Conservation (phyloP, 2,888 invertebrate genomes). For the Nycteola revayana region DNA sequence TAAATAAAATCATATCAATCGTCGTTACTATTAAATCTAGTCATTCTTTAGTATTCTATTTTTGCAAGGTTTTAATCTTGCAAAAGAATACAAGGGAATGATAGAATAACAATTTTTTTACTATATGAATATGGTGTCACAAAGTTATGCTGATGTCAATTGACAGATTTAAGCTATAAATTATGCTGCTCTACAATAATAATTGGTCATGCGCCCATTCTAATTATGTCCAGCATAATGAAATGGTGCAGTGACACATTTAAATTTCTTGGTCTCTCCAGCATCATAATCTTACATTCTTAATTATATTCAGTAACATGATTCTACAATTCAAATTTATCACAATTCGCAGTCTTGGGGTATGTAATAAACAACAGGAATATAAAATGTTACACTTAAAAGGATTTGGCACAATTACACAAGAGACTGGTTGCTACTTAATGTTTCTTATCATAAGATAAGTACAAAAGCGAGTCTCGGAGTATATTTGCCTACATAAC, state of each 20-base stretch:
- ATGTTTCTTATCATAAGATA: slow-evolving; percentile 61
- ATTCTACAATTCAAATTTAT: slow-evolving; percentile 46
- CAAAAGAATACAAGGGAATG: too few species aligned
- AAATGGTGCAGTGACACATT: slow-evolving; percentile 39
- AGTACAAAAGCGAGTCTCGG: slow-evolving; percentile 56
- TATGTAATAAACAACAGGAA: slow-evolving; percentile 40
- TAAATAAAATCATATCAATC: too few species aligned
- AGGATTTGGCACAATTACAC: slow-evolving; percentile 60
- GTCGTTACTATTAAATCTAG: too few species aligned
- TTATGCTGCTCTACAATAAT: background rate
- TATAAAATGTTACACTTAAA: slow-evolving; percentile 41
- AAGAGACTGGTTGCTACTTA: slow-evolving; percentile 50
- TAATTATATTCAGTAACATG: slow-evolving; percentile 28
- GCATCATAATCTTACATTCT: slow-evolving; percentile 21
- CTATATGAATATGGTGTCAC: too few species aligned
- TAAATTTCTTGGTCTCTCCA: slow-evolving; percentile 22
- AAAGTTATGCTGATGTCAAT: too few species aligned
- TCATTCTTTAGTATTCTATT: too few species aligned
- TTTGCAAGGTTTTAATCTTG: too few species aligned
- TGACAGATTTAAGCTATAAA: background rate
- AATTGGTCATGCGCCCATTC: slow-evolving; percentile 31
- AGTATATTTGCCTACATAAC: slow-evolving; percentile 51
- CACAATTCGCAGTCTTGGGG: slow-evolving; percentile 68
- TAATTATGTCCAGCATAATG: slow-evolving; percentile 67
- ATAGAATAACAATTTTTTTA: too few species aligned